These are phyloP conservation scores for Drosophila bocki DNA, from an alignment of 1,140 invertebrate species.

Conservation along the genomic window DNA sequence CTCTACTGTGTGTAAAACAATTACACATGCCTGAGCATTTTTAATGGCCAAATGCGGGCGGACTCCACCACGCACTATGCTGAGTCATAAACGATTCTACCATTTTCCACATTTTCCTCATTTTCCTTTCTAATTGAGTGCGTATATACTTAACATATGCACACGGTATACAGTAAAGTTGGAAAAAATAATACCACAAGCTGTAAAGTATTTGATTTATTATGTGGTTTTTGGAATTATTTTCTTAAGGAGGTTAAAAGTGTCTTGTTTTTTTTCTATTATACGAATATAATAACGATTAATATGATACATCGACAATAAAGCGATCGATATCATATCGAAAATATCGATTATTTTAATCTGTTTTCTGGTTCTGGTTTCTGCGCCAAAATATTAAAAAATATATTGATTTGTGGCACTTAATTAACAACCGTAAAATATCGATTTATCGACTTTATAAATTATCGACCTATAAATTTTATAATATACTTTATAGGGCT, in stretches of 20 bases:
- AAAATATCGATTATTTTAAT: too few relatives aligned
- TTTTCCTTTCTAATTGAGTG: slow-evolving; percentile 72
- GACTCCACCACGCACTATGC: slow-evolving; percentile 39
- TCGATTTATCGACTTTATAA: background rate
- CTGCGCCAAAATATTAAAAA: too few relatives aligned
- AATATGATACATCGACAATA: too few relatives aligned
- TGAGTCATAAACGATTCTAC: slow-evolving; percentile 69
- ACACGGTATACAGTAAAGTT: slow-evolving; percentile 8
- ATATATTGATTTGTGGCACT: background rate
- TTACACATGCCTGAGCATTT: slow-evolving; percentile 71
- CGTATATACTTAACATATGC: slow-evolving; percentile 54
- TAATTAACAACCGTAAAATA: background rate
- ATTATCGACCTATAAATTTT: background rate
- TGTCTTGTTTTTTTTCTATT: too few relatives aligned
- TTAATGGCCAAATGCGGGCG: slow-evolving; percentile 56
- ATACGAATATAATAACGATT: too few relatives aligned
- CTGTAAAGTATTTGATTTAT: background rate
- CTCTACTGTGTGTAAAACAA: slow-evolving; percentile 55
- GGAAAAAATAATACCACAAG: background rate
- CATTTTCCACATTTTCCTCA: slow-evolving; percentile 59
- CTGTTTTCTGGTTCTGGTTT: too few relatives aligned
- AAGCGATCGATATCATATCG: too few relatives aligned
- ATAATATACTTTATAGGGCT: background rate
- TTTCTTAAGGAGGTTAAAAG: too few relatives aligned
- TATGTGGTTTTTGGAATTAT: background rate